phyloP scores from a whole-genome alignment of 2,888 invertebrate genomes.

The Campaea margaritaria region DNA sequence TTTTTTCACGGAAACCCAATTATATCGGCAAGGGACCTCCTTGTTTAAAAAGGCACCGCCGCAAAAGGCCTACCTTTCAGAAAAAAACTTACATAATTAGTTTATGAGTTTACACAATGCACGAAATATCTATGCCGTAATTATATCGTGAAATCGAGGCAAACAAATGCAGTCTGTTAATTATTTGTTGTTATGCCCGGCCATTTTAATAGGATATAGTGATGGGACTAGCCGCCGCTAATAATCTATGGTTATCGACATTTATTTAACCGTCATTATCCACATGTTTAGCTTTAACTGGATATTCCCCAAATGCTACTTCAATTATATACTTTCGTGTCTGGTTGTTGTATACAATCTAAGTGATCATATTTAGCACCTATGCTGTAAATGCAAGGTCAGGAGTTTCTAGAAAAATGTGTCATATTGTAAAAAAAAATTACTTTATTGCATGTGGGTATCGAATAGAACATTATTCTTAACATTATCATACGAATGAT shows the following conservation, averaged over 20 bases:
- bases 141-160: conserved; percentile 73
- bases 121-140: conserved; percentile 68
- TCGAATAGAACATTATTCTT: background rate
- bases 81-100: conserved; percentile 74
- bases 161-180: conserved; percentile 74
- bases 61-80: conserved; percentile 52
- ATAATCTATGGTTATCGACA: conserved; percentile 20
- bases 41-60: conserved; percentile 65
- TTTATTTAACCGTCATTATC: background rate
- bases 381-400: conserved; percentile 43
- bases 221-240: conserved; percentile 39
- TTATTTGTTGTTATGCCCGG: conserved; percentile 58
- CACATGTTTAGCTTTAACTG: background rate
- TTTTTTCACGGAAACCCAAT: conserved; percentile 58
- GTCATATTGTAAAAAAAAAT: background rate
- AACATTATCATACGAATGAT: background rate
- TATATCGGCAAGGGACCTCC: conserved; percentile 58
- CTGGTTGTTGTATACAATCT: background rate
- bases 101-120: conserved; percentile 81
- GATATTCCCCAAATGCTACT: conserved; percentile 11
- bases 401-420: conserved; percentile 9
- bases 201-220: conserved; percentile 52
- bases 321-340: background rate
- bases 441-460: background rate
- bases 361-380: conserved; percentile 6